phyloP scores from a whole-genome alignment of 2,888 invertebrate genomes.

The Andrena chrysosceles region DNA sequence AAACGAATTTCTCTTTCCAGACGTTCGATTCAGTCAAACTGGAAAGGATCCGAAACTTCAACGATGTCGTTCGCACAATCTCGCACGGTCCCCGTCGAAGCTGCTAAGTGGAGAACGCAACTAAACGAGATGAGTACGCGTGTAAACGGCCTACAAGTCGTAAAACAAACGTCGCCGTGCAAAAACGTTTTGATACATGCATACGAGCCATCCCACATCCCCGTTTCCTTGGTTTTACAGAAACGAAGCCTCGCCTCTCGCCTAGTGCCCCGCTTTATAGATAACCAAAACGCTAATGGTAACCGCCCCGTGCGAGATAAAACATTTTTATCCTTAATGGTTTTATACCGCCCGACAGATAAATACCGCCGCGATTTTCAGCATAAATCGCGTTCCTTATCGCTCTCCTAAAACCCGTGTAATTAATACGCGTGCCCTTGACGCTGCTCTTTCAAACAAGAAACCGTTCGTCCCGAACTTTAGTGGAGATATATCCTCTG shows the following conservation, averaged over 20 bases:
- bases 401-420: slow-evolving; percentile 15
- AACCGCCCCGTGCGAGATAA: slow-evolving; percentile 53
- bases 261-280: slow-evolving; percentile 37
- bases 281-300: slow-evolving; percentile 45
- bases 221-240: slow-evolving; percentile 40
- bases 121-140: slow-evolving; percentile 16
- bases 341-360: slow-evolving; percentile 32
- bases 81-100: background rate
- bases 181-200: slow-evolving; percentile 51
- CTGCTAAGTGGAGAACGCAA: slow-evolving; percentile 23
- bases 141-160: slow-evolving; percentile 40
- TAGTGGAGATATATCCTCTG: too few species aligned
- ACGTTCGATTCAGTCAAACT: background rate
- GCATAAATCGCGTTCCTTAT: slow-evolving; percentile 38
- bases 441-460: background rate
- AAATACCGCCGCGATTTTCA: slow-evolving; percentile 43
- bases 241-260: slow-evolving; percentile 22
- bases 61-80: slow-evolving; percentile 1
- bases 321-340: slow-evolving; percentile 32
- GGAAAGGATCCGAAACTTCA: background rate
- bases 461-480: background rate
- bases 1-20: slow-evolving; percentile 4
- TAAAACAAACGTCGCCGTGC: slow-evolving; percentile 52
- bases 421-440: slow-evolving; percentile 16
- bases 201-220: slow-evolving; percentile 55